These are phyloP conservation scores for Cyrtonyx montezumae DNA, from an alignment of 2,113 vertebrate genomes.

Conservation along the genomic window DNA sequence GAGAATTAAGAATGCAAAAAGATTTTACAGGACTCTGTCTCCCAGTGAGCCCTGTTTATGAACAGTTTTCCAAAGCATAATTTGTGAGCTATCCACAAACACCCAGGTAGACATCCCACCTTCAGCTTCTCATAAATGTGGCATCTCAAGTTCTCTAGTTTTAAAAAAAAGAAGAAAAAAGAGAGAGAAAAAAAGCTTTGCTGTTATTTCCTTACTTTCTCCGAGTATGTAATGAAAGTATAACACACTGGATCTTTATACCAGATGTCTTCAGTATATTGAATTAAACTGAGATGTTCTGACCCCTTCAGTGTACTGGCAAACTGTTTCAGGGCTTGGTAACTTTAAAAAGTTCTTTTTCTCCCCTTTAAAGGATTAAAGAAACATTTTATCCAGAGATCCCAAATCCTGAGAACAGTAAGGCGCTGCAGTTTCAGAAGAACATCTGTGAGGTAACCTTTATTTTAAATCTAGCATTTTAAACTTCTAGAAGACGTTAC, in stretches of 20 bases:
- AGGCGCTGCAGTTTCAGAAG: constrained; percentile 83
- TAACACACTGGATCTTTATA: constrained; percentile 22
- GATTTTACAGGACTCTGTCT: background rate
- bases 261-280: constrained; percentile 4
- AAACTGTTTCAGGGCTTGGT: background rate
- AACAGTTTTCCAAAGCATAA: background rate
- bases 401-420: constrained; percentile 83
- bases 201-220: constrained; percentile 26
- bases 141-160: background rate
- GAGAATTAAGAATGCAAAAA: background rate
- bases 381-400: constrained; percentile 87
- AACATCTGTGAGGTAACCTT: constrained; percentile 79
- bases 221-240: background rate
- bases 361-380: constrained; percentile 80
- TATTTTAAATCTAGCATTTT: background rate
- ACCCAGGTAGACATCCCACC: background rate
- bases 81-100: constrained; percentile 5
- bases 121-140: background rate
- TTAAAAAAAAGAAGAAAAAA: background rate
- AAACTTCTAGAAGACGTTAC: background rate
- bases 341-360: constrained; percentile 22
- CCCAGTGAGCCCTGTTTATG: background rate
- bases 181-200: background rate
- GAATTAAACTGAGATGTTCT: background rate
- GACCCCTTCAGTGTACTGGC: background rate